Conservation (phyloP, 2,797 vertebrate species). For the Cossypha dichroa region DNA sequence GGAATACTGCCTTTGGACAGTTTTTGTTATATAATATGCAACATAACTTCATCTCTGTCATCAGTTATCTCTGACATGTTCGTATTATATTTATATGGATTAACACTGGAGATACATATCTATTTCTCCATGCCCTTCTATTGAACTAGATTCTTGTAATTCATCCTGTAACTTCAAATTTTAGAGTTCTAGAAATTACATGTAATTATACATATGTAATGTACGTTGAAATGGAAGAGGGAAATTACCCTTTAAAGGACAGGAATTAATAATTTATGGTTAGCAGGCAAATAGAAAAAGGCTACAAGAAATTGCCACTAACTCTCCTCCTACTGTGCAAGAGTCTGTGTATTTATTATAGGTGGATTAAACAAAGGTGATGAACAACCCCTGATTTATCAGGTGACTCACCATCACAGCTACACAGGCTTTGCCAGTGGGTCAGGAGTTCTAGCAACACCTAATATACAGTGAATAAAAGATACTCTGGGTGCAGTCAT, state of each 20-base stretch:
- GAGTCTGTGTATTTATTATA: background rate
- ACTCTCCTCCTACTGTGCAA: background rate
- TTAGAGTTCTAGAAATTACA: background rate
- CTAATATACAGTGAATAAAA: background rate
- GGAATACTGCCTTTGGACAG: background rate
- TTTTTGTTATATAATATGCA: background rate
- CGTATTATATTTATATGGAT: background rate
- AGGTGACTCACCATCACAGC: background rate
- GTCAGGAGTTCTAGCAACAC: background rate
- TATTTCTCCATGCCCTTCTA: background rate
- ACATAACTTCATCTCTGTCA: background rate
- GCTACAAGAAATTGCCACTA: background rate
- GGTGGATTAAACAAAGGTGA: background rate
- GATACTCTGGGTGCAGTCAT: background rate
- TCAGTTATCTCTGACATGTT: background rate
- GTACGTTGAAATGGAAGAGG: background rate
- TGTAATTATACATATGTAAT: background rate
- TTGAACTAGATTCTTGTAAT: background rate
- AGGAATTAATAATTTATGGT: slow-evolving; percentile 14
- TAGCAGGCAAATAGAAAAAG: background rate
- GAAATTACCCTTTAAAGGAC: slow-evolving; percentile 8
- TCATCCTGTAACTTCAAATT: background rate
- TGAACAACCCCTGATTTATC: background rate
- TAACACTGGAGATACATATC: background rate
- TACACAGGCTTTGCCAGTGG: background rate